Evolutionary conservation across 2,797 vertebrate species (phyloP), one percentile per base, ranked within the genome.

Genomic region (Hipposideros larvatus): DNA sequence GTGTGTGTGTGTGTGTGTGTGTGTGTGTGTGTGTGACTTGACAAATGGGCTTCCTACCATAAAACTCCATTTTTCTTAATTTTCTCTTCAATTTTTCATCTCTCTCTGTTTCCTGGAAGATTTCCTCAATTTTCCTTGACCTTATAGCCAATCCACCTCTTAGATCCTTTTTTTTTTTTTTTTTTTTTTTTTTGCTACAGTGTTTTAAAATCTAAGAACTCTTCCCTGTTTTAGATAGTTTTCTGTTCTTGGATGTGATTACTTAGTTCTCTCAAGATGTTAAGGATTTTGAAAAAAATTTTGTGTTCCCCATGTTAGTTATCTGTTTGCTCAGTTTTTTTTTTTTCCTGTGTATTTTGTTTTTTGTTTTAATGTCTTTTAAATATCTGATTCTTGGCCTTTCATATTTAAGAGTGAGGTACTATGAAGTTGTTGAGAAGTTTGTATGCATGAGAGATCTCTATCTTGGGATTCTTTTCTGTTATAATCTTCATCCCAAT

Each of bases 91-190:
- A 7, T 77, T 86, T 95, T 84, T 51, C 55, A 26, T 70, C 2
- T 73, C 41, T 85, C 65, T 87, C 5, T 91, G 14, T 92, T 70
- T 90, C 94, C 46, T 96, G 10, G 9, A 89, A 46, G 46, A 86
- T 85, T 93, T 84, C 34, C 34, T 96, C 24, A 89, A 16, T 82
- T 85, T 93, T 84, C 41, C 34, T 96, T 21, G 83, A 16, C 57
- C 21, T 51, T 71, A 34, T 87, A 53, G 86, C 21, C 26, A 66
- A 6, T 34, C 13, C 55, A 48, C 16, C 18, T 79, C 37, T 84
- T 75, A 8, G 21, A 65, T 77, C 24, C 24, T 61, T 61, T 59
- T 11, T 82, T 61, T 51, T 46, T 61, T 51, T 46, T 48, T 77
- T 37, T 53, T 75, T 4, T 68, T 94, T 74, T 43, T 78, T 94